phyloP scores from a whole-genome alignment of 2,888 invertebrate genomes.

The Cerastoderma edule region DNA sequence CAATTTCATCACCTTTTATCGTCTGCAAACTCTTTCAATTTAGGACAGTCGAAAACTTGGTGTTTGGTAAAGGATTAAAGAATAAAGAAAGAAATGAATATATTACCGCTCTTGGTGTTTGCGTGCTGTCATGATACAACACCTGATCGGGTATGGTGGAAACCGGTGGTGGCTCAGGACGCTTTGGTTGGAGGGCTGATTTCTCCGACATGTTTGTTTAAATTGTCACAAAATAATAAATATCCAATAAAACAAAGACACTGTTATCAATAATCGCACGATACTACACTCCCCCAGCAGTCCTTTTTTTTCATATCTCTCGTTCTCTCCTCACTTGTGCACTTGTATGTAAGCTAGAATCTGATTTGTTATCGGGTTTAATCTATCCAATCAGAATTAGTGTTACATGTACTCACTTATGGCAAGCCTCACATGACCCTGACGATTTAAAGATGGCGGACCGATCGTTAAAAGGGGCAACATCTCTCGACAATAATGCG shows the following conservation, averaged over 20 bases:
- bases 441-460: constrained; percentile 45
- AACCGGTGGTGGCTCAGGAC: constrained; percentile 41
- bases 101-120: constrained; percentile 73
- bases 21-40: no score
- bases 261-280: no score
- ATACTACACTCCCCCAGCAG: no score
- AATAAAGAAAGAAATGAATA: neutral
- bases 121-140: constrained; percentile 75
- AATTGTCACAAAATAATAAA: no score
- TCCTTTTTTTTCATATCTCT: no score
- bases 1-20: no score
- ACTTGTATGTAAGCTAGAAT: neutral
- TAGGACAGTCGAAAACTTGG: no score
- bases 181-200: constrained; percentile 44
- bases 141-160: constrained; percentile 58
- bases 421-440: constrained; percentile 18
- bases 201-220: constrained; percentile 55
- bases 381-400: constrained; percentile 7
- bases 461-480: constrained; percentile 33
- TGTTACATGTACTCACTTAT: constrained; percentile 3
- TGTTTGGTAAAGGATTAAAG: no score
- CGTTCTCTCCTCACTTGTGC: no score
- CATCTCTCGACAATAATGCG: constrained; percentile 63
- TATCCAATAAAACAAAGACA: no score
- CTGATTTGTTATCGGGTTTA: constrained; percentile 6